Evolutionary conservation across 2,797 vertebrate genomes (phyloP), one percentile per base, ranked within the genome.

Genomic region (Margarornis squamiger): DNA sequence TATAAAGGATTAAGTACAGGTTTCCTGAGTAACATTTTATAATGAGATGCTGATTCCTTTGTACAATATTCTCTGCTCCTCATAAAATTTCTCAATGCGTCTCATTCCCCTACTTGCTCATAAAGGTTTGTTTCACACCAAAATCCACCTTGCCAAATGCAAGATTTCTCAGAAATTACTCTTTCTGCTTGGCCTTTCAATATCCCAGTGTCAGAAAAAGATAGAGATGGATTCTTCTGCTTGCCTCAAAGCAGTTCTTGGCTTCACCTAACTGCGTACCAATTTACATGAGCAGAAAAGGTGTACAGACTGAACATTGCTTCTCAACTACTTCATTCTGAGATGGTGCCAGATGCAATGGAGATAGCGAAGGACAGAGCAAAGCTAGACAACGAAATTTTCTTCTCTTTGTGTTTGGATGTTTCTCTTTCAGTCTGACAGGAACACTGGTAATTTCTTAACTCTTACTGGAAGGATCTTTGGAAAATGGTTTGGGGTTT

Each of bases 11-110:
- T 90, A 88, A 95, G 57, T 77, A 77, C 72, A 91, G 75, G 74
- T 96, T 92, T 95, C 91, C 84, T 39, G 39, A 93, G 85, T 90
- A 95, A 91, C 80, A 59, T 86, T 92, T 90, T 70, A 58, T 90
- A 95, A 82, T 83, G 76, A 92, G 62, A 88, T 90, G 62, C 70
- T 86, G 55, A 89, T 83, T 87, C 70, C 43, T 91, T 93, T 86
- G 52, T 85, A 88, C 24, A 63, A 24, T 58, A 38, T 61, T 93
- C 67, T 77, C 39, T 74, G 61, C 14, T 93, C 48, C 71, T 90
- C 67, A 55, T 62, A 79, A 91, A 54, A 90, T 70, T 84, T 85
- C 49, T 81, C 23, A 9, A 52, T 63, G 22, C 88, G 62, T 34
- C 46, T 79, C 22, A 76, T 94, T 87, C 18, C 57, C 22, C 41